Conservation (phyloP, 2,888 invertebrate genomes). For the Chymomyza caudatula region DNA sequence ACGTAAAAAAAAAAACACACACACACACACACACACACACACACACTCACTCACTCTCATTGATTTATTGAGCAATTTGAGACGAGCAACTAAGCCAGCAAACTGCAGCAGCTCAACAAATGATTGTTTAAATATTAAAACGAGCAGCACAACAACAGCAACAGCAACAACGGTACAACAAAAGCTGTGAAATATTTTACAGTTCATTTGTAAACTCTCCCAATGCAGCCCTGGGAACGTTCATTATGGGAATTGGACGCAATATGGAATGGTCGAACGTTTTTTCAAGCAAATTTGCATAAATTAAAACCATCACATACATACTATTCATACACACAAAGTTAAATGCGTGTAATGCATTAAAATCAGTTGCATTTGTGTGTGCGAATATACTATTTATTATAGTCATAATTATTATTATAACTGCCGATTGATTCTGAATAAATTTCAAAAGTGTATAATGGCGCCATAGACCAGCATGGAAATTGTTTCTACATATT, state of each 20-base stretch:
- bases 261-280: background rate
- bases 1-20: too few species aligned
- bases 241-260: constrained; percentile 1
- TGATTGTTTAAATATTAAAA: constrained; percentile 28
- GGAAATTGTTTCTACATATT: background rate
- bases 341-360: background rate
- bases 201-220: constrained; percentile 15
- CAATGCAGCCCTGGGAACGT: constrained; percentile 5
- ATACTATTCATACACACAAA: background rate
- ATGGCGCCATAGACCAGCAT: constrained; percentile 23
- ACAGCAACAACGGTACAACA: constrained; percentile 6
- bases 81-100: background rate
- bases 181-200: constrained; percentile 22
- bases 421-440: constrained; percentile 17
- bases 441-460: constrained; percentile 22
- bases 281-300: constrained; percentile 32
- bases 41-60: background rate
- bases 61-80: constrained; percentile 1
- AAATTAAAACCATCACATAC: constrained; percentile 27
- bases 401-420: constrained; percentile 26
- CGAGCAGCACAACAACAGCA: constrained; percentile 8
- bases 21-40: background rate
- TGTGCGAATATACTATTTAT: constrained; percentile 1
- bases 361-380: background rate
- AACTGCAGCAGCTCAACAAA: constrained; percentile 5